Percentiles rank a stretch among this genome's conserved stretches.
phyloP scores from a whole-genome alignment of 2,113 vertebrate genomes.

The Sinosuthora webbiana region DNA sequence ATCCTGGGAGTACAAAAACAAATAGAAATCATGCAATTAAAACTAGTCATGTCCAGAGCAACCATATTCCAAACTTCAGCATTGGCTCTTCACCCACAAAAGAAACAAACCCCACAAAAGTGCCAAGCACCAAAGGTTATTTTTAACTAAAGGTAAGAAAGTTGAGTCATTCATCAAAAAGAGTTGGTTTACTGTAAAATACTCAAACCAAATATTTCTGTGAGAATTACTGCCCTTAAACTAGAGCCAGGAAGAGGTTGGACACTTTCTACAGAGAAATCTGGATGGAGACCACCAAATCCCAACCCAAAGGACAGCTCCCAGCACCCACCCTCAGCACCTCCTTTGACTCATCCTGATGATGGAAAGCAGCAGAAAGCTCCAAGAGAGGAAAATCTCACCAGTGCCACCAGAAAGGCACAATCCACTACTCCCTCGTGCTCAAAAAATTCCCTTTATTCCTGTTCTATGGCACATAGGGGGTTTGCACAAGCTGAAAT shows the following conservation, averaged over 20 bases:
- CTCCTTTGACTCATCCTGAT: background rate
- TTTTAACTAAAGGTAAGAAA: background rate
- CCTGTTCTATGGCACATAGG: background rate
- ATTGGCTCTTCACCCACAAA: background rate
- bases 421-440: accelerated
- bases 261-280: background rate
- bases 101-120: background rate
- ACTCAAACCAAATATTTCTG: background rate
- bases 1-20: background rate
- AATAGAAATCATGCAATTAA: background rate
- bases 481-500: background rate
- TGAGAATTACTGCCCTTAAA: background rate
- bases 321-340: background rate
- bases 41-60: background rate
- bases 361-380: background rate
- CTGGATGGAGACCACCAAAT: background rate
- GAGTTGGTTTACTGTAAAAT: background rate
- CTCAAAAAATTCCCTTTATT: background rate
- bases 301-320: background rate
- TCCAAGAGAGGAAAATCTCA: background rate
- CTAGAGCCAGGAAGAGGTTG: accelerated
- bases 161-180: background rate
- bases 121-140: background rate
- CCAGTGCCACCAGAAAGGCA: accelerated
- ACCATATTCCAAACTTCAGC: background rate